phyloP scores from a whole-genome alignment of 2,113 vertebrate species.

The Echinops telfairi region DNA sequence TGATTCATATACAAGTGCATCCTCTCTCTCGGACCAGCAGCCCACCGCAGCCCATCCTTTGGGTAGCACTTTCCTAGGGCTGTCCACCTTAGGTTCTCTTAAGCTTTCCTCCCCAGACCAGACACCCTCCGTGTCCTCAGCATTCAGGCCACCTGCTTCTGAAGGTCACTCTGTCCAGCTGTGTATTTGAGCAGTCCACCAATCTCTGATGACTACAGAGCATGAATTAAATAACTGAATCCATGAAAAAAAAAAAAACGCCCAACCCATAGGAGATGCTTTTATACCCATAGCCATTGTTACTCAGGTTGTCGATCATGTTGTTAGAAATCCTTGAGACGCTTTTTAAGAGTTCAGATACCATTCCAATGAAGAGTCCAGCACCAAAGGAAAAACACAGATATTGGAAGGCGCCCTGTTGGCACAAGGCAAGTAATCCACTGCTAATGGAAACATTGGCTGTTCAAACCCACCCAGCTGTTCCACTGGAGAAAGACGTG shows the following conservation, averaged over 20 bases:
- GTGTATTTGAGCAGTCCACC: not conserved
- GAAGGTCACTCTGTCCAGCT: not conserved
- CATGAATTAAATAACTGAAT: not conserved
- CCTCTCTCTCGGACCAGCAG: slow-evolving; percentile 10
- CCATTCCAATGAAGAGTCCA: not conserved
- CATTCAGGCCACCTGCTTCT: not conserved
- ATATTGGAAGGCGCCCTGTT: too few relatives aligned
- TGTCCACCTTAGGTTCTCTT: too few relatives aligned
- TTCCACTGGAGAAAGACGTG: not conserved
- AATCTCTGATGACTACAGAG: not conserved
- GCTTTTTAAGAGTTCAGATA: not conserved
- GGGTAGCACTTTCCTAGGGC: too few relatives aligned
- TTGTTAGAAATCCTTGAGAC: not conserved
- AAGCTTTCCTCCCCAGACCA: too few relatives aligned
- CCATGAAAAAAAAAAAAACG: slow-evolving; percentile 26
- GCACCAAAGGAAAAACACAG: not conserved
- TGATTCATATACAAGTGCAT: not conserved
- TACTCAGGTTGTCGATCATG: not conserved
- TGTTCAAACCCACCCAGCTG: not conserved
- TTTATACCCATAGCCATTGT: not conserved
- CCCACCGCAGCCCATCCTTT: too few relatives aligned
- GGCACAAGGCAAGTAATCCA: not conserved
- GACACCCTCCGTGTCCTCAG: not conserved
- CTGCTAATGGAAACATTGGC: not conserved
- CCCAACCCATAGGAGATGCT: not conserved